Conservation (phyloP, 2,888 invertebrate genomes). For the Drosophila aldrichi region DNA sequence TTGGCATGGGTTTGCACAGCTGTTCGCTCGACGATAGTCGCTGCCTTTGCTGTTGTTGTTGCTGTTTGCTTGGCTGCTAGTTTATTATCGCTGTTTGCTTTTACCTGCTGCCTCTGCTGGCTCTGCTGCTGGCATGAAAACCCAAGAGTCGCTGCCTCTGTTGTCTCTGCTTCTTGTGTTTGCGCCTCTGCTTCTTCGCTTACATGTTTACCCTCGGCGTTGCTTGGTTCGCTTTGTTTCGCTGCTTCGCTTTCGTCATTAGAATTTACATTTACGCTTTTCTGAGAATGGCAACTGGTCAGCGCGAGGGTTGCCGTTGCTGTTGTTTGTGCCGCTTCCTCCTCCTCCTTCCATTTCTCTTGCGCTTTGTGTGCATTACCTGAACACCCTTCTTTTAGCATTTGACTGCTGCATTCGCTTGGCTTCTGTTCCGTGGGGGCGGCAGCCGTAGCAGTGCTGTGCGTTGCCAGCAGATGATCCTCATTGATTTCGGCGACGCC, state of each 20-base stretch:
- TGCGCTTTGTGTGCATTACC: not conserved
- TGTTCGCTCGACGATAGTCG: constrained; percentile 57
- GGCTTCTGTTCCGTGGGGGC: constrained; percentile 51
- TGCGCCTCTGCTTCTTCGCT: constrained; percentile 30
- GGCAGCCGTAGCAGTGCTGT: constrained; percentile 64
- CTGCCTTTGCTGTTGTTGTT: constrained; percentile 20
- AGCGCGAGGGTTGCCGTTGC: constrained; percentile 29
- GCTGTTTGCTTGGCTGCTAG: constrained; percentile 47
- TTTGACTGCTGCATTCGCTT: constrained; percentile 41
- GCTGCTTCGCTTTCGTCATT: constrained; percentile 67
- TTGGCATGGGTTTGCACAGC: constrained; percentile 66
- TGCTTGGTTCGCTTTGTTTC: constrained; percentile 44
- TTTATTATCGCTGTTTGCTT: constrained; percentile 70
- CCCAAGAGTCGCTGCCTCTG: constrained; percentile 47
- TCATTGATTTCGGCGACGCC: constrained; percentile 84
- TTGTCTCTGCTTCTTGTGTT: constrained; percentile 25
- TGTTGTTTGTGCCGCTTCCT: not conserved
- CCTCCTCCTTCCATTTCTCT: too few relatives aligned
- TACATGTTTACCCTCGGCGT: constrained; percentile 62
- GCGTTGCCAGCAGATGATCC: constrained; percentile 72
- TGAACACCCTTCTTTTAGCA: not conserved
- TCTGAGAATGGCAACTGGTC: constrained; percentile 59
- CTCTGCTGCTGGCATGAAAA: constrained; percentile 61
- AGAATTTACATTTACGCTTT: constrained; percentile 63
- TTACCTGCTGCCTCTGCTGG: constrained; percentile 60